phyloP scores from a whole-genome alignment of 2,888 invertebrate species.

The Calliopum simillimum region DNA sequence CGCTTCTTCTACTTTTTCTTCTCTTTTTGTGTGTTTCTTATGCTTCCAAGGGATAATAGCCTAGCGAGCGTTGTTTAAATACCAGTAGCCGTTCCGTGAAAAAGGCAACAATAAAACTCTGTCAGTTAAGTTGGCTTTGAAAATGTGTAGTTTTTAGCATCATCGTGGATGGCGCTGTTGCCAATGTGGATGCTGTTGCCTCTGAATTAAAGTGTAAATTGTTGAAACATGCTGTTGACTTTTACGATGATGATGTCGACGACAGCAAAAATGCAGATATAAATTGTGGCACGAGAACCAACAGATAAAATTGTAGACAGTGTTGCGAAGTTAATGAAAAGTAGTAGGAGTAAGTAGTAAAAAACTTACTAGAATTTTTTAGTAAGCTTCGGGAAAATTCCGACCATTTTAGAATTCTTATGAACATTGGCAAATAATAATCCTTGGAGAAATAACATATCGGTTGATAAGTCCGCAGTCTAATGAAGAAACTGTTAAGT shows the following conservation, averaged over 20 bases:
- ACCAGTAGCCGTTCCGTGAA: conserved; percentile 8
- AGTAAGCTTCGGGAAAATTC: too few relatives aligned
- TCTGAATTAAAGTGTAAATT: conserved; percentile 40
- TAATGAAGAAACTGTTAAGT: too few relatives aligned
- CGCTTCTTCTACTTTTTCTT: neutral
- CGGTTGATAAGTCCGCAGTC: too few relatives aligned
- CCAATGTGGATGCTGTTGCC: neutral
- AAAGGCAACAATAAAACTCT: neutral
- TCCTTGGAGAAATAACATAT: too few relatives aligned
- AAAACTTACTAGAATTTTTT: too few relatives aligned
- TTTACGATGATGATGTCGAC: conserved; percentile 33
- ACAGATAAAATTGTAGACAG: neutral
- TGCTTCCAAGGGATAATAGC: neutral
- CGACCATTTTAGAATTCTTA: too few relatives aligned
- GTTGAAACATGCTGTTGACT: conserved; percentile 43
- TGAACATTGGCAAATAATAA: too few relatives aligned
- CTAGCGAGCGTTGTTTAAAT: conserved; percentile 2
- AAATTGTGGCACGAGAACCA: conserved; percentile 22
- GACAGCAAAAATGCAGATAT: conserved; percentile 5
- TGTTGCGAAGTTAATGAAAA: neutral
- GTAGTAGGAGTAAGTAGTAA: too few relatives aligned
- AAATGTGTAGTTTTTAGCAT: too few relatives aligned
- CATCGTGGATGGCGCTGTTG: too few relatives aligned
- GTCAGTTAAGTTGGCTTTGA: neutral
- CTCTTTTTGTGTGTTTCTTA: too few relatives aligned